Conservation (phyloP, 2,888 invertebrate species). For the Rhingia campestris region DNA sequence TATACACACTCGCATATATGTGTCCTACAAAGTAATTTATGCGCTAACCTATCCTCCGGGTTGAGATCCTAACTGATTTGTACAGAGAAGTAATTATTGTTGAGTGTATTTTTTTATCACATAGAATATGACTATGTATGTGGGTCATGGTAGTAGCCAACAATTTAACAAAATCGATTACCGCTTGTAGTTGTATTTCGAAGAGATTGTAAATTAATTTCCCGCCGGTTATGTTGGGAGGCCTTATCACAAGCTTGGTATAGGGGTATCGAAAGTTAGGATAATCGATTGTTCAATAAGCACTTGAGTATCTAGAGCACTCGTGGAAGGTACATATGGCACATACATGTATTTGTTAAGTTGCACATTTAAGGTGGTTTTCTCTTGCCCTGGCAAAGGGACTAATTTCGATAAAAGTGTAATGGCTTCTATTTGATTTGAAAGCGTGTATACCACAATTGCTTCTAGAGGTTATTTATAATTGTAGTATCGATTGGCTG, state of each 20-base stretch:
- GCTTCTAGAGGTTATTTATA: no score
- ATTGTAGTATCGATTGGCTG: no score
- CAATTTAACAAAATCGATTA: not conserved
- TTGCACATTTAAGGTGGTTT: no score
- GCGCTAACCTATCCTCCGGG: slow-evolving; percentile 30
- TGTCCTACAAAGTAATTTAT: slow-evolving; percentile 17
- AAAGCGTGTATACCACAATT: no score
- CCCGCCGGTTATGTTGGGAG: not conserved
- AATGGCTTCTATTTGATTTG: no score
- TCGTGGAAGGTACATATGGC: slow-evolving; percentile 1
- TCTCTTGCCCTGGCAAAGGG: no score
- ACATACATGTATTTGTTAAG: not conserved
- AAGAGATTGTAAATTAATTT: not conserved
- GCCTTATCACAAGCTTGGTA: not conserved
- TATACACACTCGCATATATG: slow-evolving; percentile 21
- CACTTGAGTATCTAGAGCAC: slow-evolving; percentile 4
- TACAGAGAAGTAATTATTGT: slow-evolving; percentile 11
- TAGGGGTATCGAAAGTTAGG: not conserved
- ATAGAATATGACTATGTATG: not conserved
- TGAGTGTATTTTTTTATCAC: slow-evolving; percentile 7
- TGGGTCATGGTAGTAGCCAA: slow-evolving; percentile 5
- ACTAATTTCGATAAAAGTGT: no score
- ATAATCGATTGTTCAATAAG: not conserved
- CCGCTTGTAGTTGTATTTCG: not conserved
- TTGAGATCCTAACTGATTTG: slow-evolving; percentile 68